Evolutionary conservation across 1,140 invertebrate genomes (phyloP).

Genomic region (Cyclargus thomasi): DNA sequence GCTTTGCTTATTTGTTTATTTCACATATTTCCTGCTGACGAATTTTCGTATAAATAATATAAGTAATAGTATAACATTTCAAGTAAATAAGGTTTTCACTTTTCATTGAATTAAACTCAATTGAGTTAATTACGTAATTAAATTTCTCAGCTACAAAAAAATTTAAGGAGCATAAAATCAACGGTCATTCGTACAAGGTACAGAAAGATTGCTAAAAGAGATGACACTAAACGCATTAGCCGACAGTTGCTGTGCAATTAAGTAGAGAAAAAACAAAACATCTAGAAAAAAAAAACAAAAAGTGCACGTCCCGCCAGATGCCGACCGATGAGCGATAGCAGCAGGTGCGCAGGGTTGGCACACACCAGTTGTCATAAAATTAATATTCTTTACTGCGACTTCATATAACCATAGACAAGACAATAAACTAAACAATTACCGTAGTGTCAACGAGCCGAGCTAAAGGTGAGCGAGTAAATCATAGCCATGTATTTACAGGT

Average conservation of each 20-base stretch:
- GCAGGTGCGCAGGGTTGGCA: slow-evolving; percentile 64
- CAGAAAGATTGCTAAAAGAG: neutral
- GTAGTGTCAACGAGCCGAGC: slow-evolving; percentile 3
- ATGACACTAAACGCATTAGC: slow-evolving; percentile 32
- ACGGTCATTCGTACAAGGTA: neutral
- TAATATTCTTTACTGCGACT: slow-evolving; percentile 21
- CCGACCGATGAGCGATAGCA: slow-evolving; percentile 49
- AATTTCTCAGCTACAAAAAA: no score
- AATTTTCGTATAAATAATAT: no score
- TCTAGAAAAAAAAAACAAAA: slow-evolving; percentile 41
- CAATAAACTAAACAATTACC: slow-evolving; percentile 22
- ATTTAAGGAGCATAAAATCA: neutral
- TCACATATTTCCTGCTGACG: neutral
- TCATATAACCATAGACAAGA: slow-evolving; percentile 20
- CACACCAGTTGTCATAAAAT: slow-evolving; percentile 20
- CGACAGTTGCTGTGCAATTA: slow-evolving; percentile 47
- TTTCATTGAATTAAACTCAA: no score
- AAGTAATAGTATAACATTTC: no score
- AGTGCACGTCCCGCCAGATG: slow-evolving; percentile 60
- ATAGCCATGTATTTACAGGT: neutral
- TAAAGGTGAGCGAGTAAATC: slow-evolving; percentile 13
- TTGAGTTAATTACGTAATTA: no score
- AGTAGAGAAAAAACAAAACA: slow-evolving; percentile 36
- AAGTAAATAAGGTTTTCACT: no score
- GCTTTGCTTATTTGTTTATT: no score